A percentile compares a stretch with the other conserved stretches of the same genome.
Evolutionary conservation across 2,113 vertebrate species (phyloP).

Genomic region (Sialia sialis): DNA sequence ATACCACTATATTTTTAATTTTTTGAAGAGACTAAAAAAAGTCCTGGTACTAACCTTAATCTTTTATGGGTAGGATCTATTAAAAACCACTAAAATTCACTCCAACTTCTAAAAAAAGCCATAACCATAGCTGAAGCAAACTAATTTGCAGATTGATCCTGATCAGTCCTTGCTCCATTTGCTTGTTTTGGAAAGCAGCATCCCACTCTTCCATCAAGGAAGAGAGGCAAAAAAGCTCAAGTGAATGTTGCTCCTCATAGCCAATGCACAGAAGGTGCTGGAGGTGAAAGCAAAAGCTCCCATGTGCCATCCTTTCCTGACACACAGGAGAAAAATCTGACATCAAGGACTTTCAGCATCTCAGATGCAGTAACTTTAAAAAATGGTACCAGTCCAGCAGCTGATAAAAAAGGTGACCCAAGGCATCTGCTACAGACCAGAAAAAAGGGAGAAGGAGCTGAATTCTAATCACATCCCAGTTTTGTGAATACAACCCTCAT

Average conservation of each 20-base stretch:
- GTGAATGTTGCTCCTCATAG: background rate
- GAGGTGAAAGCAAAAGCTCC: background rate
- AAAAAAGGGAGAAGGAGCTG: background rate
- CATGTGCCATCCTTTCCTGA: background rate
- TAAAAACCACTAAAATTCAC: background rate
- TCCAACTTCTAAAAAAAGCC: background rate
- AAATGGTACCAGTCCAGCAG: background rate
- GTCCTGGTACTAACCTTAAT: background rate
- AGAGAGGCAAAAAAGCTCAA: background rate
- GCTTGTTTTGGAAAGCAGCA: background rate
- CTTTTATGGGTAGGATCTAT: background rate
- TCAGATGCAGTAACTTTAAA: background rate
- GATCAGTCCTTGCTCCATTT: background rate
- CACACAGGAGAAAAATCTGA: background rate
- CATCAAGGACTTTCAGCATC: background rate
- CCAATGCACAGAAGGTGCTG: background rate
- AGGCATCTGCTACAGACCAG: background rate
- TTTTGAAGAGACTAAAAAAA: slow-evolving; percentile 9
- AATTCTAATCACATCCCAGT: background rate
- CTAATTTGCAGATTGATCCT: background rate
- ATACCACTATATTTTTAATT: slow-evolving; percentile 1
- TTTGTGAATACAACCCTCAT: background rate
- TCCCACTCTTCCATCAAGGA: background rate
- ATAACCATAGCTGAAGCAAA: background rate
- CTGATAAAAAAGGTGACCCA: background rate